These are phyloP conservation scores for Tenthredo livida DNA, from an alignment of 2,888 invertebrate species.

Conservation along the genomic window DNA sequence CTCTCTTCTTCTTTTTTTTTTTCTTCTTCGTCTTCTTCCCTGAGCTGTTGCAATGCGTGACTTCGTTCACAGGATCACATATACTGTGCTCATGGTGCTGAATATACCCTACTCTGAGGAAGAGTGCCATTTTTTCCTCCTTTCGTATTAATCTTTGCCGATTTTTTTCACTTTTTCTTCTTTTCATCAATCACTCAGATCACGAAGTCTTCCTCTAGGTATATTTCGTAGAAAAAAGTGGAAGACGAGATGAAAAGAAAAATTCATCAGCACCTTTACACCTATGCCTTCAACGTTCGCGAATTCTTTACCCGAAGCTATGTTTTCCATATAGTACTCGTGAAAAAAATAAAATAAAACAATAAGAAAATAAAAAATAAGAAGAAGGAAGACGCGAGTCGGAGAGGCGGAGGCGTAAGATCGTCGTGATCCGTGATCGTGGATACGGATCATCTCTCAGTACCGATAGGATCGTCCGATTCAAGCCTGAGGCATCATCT, in stretches of 20 bases:
- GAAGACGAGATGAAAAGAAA: too few species aligned
- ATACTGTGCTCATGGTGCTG: background rate
- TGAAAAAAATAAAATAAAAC: background rate
- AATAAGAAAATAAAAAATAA: background rate
- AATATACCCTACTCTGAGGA: background rate
- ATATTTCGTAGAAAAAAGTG: background rate
- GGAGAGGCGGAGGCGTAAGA: slow-evolving; percentile 67
- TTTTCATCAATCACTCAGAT: background rate
- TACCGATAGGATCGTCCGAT: slow-evolving; percentile 71
- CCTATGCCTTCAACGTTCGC: too few species aligned
- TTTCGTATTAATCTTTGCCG: background rate
- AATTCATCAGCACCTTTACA: too few species aligned
- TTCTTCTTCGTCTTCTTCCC: background rate
- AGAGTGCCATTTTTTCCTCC: background rate
- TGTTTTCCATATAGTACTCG: background rate
- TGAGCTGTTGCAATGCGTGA: background rate
- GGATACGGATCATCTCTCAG: slow-evolving; percentile 73
- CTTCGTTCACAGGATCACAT: background rate
- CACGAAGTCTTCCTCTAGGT: background rate
- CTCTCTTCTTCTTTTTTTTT: background rate
- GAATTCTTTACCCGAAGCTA: background rate
- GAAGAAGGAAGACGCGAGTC: background rate
- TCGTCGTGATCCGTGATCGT: slow-evolving; percentile 73
- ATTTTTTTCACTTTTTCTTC: background rate
- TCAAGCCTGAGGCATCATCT: slow-evolving; percentile 5